Evolutionary conservation across 2,113 vertebrate genomes (phyloP), one percentile per base, ranked within the genome.

Genomic region (Glaucidium brasilianum): DNA sequence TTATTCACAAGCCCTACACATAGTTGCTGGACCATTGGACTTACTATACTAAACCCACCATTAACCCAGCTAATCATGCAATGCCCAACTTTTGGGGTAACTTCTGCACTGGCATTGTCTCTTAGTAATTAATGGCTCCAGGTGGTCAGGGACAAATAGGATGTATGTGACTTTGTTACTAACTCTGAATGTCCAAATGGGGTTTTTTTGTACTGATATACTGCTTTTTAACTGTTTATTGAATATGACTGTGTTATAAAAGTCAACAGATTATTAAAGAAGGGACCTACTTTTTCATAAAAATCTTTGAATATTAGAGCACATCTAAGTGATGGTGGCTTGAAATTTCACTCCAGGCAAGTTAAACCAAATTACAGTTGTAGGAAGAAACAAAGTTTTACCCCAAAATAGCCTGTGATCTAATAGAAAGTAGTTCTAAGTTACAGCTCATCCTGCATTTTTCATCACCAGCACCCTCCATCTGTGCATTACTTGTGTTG

Each of bases 401-500:
- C 27, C 74, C 67, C 4, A 92, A 88, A 94, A 96, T 90, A 96
- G 81, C 58, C 47, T 69, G 41, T 96, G 94, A 89, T 95, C 77
- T 95, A 82, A 95, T 12, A 90, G 74, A 85, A 95, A 82, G 56
- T 75, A 85, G 76, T 49, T 93, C 63, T 75, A 17, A 92, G n/a
- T 66, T 94, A 78, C 59, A 96, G 89, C 84, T 95, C 95, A 91
- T 91, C 45, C 85, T 87, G 73, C 59, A 52, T 90, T 86, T 93
- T 94, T 85, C 91, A 89, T 63, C 77, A 64, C 69, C 47, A 94
- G 50, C 64, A 66, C 49, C 23, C 84, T 93, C 87, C 92, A 94
- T 95, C 88, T 94, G 94, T 93, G 92, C 91, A 32, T 94, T 94
- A 80, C 91, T 97, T 92, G 47, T 52, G 71, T 78, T 78, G 82